These are phyloP conservation scores for Leptoteleia sp. DNA, from an alignment of 1,140 invertebrate species.

Conservation along the genomic window DNA sequence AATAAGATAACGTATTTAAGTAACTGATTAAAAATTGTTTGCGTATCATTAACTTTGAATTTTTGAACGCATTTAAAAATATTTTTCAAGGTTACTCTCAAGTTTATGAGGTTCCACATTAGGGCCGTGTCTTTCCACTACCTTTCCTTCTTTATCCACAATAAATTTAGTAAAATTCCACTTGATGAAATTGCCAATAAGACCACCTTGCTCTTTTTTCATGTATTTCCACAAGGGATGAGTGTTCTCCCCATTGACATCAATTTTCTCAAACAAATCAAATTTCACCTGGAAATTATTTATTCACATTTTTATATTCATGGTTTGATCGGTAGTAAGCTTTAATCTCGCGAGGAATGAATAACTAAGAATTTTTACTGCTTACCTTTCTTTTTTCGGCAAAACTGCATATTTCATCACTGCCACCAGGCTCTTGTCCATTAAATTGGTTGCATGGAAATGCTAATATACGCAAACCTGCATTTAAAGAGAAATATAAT, in stretches of 20 bases:
- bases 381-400: conserved; percentile 84
- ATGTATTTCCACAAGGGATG: conserved; percentile 94
- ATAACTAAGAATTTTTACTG: no score
- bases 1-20: no score
- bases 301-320: conserved; percentile 13
- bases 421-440: conserved; percentile 88
- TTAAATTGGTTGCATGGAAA: conserved; percentile 98
- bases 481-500: conserved; percentile 22
- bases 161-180: conserved; percentile 99
- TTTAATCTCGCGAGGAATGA: no score
- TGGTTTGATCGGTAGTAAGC: no score
- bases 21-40: no score
- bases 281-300: conserved; percentile 74
- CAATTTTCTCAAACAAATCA: conserved; percentile 86
- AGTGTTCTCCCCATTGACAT: conserved; percentile 94
- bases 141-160: conserved; percentile 92
- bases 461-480: conserved; percentile 89
- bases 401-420: conserved; percentile 89
- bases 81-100: conserved; percentile 85
- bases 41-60: no score
- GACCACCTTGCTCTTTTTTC: conserved; percentile 91
- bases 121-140: conserved; percentile 92
- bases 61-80: conserved; percentile 83
- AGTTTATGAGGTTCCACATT: conserved; percentile 88
- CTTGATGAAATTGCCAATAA: conserved; percentile 91